Evolutionary conservation across 37 sponge, comb jelly and placozoan genomes (phyloP), one percentile per base, ranked within the genome.

Genomic region (Sycon ciliatum): DNA sequence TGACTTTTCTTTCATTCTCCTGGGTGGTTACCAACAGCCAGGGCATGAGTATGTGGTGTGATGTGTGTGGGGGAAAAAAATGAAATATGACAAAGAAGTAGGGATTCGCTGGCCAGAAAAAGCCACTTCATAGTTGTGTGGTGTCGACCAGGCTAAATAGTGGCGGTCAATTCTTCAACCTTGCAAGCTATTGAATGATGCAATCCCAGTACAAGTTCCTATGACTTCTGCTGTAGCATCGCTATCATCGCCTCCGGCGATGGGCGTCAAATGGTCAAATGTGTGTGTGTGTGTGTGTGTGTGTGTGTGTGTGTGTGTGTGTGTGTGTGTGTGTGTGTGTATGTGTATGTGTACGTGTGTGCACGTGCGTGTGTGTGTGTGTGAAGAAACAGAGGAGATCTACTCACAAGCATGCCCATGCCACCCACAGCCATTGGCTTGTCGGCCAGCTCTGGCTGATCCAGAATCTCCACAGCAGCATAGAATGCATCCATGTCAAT

Each of bases 401-500:
- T 4, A 73, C 83, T 76, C 64, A 93, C 89, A 79, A 88, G 58
- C 98, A 95, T 95, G 29, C 78, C 67, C 27, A 49, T 64, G 16
- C 92, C 72, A 13, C 92, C 98, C 1, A 95, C 98, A 7, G 98
- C 92, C 89, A 95, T 87, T 13, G 98, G 92, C 0, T 83, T 73
- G 39, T 85, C 84, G 24, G 53, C 60, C 67, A 90, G 70, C 23
- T 30, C 29, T 5, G 98, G 92, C 28, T 91, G 66, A 56, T 95
- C 87, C 56, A 86, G 85, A 80, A 91, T 95, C 38, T 95, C 98
- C 3, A 95, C 92, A 36, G 98, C 84, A 1, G 98, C 98, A 73
- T 91, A 95, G 71, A 95, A 95, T 16, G 92, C 92, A 75, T 95
- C 98, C 98, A 95, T 95, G 77, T 95, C 98, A 29, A 91, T 73